These are phyloP conservation scores for Aethes cnicana DNA, from an alignment of 2,888 invertebrate species.

Conservation along the genomic window DNA sequence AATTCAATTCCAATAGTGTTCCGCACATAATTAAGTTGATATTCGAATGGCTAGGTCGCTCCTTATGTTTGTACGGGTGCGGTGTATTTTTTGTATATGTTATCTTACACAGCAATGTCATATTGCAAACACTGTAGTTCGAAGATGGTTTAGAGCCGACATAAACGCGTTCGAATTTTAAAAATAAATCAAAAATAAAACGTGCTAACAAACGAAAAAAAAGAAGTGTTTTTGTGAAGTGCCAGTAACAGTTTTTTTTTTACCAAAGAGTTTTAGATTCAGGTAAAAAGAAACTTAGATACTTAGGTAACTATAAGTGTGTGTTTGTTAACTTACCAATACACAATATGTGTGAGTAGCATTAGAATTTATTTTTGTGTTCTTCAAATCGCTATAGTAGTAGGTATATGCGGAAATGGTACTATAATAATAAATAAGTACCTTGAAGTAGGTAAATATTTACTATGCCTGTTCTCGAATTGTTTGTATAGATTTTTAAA, in stretches of 20 bases:
- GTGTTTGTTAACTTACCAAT: too few relatives aligned
- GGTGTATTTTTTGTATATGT: slow-evolving; percentile 51
- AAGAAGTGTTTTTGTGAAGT: slow-evolving; percentile 11
- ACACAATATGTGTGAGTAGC: too few relatives aligned
- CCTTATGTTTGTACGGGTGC: slow-evolving; percentile 39
- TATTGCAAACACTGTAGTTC: slow-evolving; percentile 63
- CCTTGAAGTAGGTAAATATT: too few relatives aligned
- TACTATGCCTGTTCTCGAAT: too few relatives aligned
- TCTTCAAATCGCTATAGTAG: too few relatives aligned
- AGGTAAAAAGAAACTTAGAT: too few relatives aligned
- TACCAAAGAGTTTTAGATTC: too few relatives aligned
- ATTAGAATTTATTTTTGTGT: too few relatives aligned
- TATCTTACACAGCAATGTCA: slow-evolving; percentile 78
- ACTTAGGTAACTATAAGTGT: too few relatives aligned
- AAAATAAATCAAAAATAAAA: slow-evolving; percentile 20
- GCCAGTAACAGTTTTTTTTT: background rate
- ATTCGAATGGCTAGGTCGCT: slow-evolving; percentile 36
- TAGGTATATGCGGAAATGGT: too few relatives aligned
- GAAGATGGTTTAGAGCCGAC: slow-evolving; percentile 36
- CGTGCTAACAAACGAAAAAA: background rate
- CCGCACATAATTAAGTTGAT: slow-evolving; percentile 27
- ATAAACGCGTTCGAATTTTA: slow-evolving; percentile 26
- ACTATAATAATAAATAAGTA: too few relatives aligned
- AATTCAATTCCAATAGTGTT: slow-evolving; percentile 40
- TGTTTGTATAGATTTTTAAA: too few relatives aligned